phyloP scores from a whole-genome alignment of 2,888 invertebrate species.

The Trachelus troglodyta region DNA sequence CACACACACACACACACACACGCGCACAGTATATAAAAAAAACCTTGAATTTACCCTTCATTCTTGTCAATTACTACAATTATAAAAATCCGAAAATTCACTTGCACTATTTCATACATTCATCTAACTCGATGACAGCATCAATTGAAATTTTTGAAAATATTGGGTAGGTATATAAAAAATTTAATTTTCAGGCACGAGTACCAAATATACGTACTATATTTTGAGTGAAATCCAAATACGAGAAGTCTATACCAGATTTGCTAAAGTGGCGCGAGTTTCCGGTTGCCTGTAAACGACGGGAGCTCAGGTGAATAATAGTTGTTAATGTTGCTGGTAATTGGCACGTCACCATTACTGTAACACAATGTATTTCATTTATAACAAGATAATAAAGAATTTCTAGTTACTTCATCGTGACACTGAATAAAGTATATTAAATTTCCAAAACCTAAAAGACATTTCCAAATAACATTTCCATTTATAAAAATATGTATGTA shows the following conservation, averaged over 20 bases:
- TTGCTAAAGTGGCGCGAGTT: conserved; percentile 5
- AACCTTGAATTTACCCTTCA: background rate
- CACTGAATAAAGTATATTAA: background rate
- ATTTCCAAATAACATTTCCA: background rate
- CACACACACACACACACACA: too few relatives aligned
- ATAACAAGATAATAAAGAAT: conserved; percentile 22
- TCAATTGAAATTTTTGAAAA: too few relatives aligned
- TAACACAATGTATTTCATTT: conserved; percentile 18
- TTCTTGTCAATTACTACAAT: too few relatives aligned
- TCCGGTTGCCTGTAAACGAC: conserved; percentile 11
- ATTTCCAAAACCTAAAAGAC: background rate
- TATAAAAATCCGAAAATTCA: background rate
- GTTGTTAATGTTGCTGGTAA: conserved; percentile 6
- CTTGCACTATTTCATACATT: background rate
- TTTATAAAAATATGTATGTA: background rate
- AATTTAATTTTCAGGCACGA: background rate
- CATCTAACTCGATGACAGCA: too few relatives aligned
- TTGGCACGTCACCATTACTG: conserved; percentile 10
- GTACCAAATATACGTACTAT: background rate
- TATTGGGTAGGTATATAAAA: background rate
- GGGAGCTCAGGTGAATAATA: conserved; percentile 11
- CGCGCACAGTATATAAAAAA: background rate
- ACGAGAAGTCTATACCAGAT: background rate
- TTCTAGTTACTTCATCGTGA: conserved; percentile 19
- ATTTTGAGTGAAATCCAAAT: conserved; percentile 5